Conservation (phyloP, 2,113 vertebrate species). For the mouse (Mus musculus) region GRCm39 chr14:113812001-113812500, state of each 20-base stretch:
- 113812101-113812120: neutral
- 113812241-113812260: too few relatives aligned
- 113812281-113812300: too few relatives aligned
- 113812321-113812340: neutral
- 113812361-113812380: too few relatives aligned
- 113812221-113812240: neutral
- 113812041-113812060: neutral
- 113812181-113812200: neutral
- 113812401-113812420: neutral
- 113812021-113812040: neutral
- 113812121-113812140: neutral
- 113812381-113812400: neutral
- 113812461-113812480: rapidly evolving
- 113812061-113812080: neutral
- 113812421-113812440: neutral
- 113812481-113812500: neutral
- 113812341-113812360: neutral
- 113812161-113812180: neutral
- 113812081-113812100: neutral
- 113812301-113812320: neutral
- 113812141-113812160: neutral
- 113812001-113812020: neutral
- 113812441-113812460: neutral
- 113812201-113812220: neutral
- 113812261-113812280: too few relatives aligned